Evolutionary conservation across 2,888 invertebrate genomes (phyloP), one percentile per base, ranked within the genome.

Genomic region (Anarsia innoxiella): DNA sequence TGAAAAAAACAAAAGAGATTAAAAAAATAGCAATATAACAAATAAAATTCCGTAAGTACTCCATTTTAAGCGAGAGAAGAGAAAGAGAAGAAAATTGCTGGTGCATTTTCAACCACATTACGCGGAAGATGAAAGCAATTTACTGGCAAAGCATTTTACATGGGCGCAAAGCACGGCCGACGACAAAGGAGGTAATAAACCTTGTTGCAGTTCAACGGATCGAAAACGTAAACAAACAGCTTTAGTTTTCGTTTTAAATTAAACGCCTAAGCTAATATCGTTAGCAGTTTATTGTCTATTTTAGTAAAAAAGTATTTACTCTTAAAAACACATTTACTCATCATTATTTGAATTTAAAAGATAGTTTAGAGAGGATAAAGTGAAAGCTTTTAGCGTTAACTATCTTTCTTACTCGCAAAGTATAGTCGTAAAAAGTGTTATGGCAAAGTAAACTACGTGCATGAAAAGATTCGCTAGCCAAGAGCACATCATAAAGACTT

Each of bases 171-270:
- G 56, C 53, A 55, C 50, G 48, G 53, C 39, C 55, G 57, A 58
- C 56, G 66, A 74, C 73, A 67, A 69, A 67, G 63, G 55, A 65
- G 57, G 66, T 65, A 70, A 73, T 76, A 75, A 75, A 74, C 66
- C 60, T 57, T 52, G 57, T 66, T 70, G 61, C 59, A 60, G 56
- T 69, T 62, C 59, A 60, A 55, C 55, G 53, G 50, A 63, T 66
- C 59, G 59, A 61, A 60, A 64, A 66, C 54, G 62, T 67, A 68
- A 69, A 67, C 62, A 65, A 29, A 40, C 32, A n/a, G n/a, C n/a
- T n/a, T n/a, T n/a, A n/a, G n/a, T n/a, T n/a, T n/a, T n/a, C n/a
- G n/a, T n/a, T n/a, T n/a, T n/a, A n/a, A n/a, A n/a, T n/a, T n/a
- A n/a, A n/a, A n/a, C n/a, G n/a, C n/a, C n/a, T n/a, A n/a, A n/a